phyloP scores from a whole-genome alignment of 37 sponge, comb jelly and placozoan genomes.

The Lycopodina hypogea region DNA sequence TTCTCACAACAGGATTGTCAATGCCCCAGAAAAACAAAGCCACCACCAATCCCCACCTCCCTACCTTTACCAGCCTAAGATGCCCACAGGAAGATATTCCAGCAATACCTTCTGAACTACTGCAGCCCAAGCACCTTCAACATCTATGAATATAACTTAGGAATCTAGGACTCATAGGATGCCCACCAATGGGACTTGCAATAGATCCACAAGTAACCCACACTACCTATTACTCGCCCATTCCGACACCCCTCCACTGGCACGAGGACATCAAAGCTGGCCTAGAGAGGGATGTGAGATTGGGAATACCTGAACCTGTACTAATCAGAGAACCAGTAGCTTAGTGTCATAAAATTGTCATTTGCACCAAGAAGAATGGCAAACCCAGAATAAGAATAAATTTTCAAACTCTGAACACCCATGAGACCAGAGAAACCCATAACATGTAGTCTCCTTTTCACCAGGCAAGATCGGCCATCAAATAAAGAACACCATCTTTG shows the following conservation, averaged over 20 bases:
- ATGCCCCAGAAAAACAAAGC: constrained; percentile 18
- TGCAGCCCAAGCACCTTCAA: constrained; percentile 44
- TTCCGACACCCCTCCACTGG: constrained; percentile 48
- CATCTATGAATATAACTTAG: constrained; percentile 14
- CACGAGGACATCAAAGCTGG: constrained; percentile 43
- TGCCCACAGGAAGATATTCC: constrained; percentile 34
- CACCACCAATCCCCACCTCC: constrained; percentile 29
- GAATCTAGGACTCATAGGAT: constrained; percentile 3
- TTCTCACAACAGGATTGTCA: background rate
- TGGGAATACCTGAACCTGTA: constrained; percentile 50
- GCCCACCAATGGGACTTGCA: background rate
- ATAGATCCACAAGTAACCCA: constrained; percentile 47
- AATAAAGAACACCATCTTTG: constrained; percentile 44
- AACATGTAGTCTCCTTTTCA: constrained; percentile 35
- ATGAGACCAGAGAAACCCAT: constrained; percentile 31
- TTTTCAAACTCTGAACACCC: constrained; percentile 36
- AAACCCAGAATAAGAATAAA: constrained; percentile 31
- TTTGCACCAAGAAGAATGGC: constrained; percentile 25
- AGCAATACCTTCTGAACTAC: constrained; percentile 43
- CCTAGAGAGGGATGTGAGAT: constrained; percentile 39
- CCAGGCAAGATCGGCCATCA: constrained; percentile 46
- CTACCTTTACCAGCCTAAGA: constrained; percentile 43
- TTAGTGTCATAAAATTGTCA: constrained; percentile 42
- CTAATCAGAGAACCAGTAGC: constrained; percentile 43
- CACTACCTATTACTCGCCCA: constrained; percentile 41